Evolutionary conservation across 2,797 vertebrate species (phyloP).

Genomic region (Myotis daubentonii): DNA sequence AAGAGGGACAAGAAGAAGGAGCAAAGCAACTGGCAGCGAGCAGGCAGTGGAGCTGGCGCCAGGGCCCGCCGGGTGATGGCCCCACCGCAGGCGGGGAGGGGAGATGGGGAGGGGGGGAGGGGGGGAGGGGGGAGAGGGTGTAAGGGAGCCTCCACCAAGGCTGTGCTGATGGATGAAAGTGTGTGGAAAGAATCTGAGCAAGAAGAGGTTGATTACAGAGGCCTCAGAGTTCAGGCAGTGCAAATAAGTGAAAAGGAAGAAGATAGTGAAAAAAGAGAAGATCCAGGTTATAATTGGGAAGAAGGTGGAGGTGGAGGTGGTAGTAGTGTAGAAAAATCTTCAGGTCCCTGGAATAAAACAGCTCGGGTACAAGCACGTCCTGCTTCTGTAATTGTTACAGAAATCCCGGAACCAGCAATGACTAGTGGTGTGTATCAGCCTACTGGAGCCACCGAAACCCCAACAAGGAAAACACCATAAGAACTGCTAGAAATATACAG

Average conservation of each 20-base stretch:
- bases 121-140: background rate
- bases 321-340: background rate
- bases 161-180: background rate
- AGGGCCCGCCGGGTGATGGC: background rate
- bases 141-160: conserved; percentile 17
- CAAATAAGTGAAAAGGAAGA: background rate
- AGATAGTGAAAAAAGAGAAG: background rate
- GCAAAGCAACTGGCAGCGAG: conserved; percentile 85
- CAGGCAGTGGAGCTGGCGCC: background rate
- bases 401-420: conserved; percentile 91
- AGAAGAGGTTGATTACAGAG: background rate
- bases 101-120: background rate
- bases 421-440: conserved; percentile 94
- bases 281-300: background rate
- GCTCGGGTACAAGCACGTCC: background rate
- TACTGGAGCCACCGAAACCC: conserved; percentile 92
- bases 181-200: background rate
- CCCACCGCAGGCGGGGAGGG: background rate
- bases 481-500: conserved; percentile 96
- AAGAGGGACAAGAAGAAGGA: conserved; percentile 98
- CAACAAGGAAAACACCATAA: conserved; percentile 88
- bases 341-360: background rate
- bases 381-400: conserved; percentile 82
- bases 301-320: background rate
- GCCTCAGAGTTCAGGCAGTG: background rate